Evolutionary conservation across 2,113 vertebrate species (phyloP), one percentile per base, ranked within the genome.

Genomic region (Lycaon pictus): DNA sequence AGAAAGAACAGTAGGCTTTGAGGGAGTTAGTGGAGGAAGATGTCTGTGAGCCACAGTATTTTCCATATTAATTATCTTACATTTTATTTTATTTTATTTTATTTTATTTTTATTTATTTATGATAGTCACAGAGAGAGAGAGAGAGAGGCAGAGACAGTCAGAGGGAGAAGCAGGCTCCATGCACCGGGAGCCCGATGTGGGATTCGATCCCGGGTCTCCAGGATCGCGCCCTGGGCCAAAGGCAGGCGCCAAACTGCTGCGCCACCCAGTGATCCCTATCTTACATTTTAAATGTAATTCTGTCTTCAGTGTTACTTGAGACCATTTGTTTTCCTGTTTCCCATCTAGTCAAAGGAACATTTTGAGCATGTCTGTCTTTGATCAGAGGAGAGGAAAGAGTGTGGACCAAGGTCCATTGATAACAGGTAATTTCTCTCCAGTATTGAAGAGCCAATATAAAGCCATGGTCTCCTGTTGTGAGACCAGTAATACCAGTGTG

Each of bases 291-390:
- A 88, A 67, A 94, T 48, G 32, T 63, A 71, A 71, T 65, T 93
- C 48, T 88, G n/a, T 85, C 17, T 72, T 65, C 6, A 12, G 4
- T 32, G 11, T 37, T 86, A 29, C 58, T 90, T 90, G 89, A 93
- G 12, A 4, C 35, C 17, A 25, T 80, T 81, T 55, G 15, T 77
- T 90, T 93, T n/a, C 37, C 20, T 83, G 32, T 69, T 82, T 88
- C 19, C 17, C 10, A 53, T 53, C 11, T 87, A 48, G 29, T 88
- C 67, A 79, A 63, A 84, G 55, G 11, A 77, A 2, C 22, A 27
- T 87, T 95, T 92, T 23, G 55, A 72, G 62, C 53, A 22, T 86
- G 16, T 4, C 13, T 93, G 11, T 94, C 25, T 86, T 92, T 87
- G 72, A 48, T 58, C 67, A 77, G 35, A 88, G 51, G 15, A 60